Percentiles rank a stretch among this genome's conserved stretches.
These are phyloP conservation scores for Lithophane semibrunnea DNA, from an alignment of 2,888 invertebrate species.

Conservation along the genomic window DNA sequence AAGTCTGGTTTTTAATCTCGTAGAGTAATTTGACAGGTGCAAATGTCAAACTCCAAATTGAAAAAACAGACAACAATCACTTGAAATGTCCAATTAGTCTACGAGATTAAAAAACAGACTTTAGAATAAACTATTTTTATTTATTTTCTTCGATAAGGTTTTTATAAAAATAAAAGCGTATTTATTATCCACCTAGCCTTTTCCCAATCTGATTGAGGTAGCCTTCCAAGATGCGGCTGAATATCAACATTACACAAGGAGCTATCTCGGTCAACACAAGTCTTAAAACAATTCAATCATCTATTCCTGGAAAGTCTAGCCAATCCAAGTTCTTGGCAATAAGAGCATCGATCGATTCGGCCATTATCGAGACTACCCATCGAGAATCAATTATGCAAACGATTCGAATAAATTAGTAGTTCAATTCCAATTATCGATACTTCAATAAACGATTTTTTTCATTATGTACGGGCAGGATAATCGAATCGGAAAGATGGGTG, in stretches of 20 bases:
- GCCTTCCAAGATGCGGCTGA: not conserved
- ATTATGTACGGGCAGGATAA: slow-evolving; percentile 4
- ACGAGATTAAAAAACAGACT: too few species aligned
- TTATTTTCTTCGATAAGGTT: not conserved
- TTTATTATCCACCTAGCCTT: not conserved
- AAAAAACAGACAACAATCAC: too few species aligned
- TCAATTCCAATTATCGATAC: slow-evolving; percentile 39
- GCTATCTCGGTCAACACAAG: not conserved
- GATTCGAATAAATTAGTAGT: slow-evolving; percentile 36
- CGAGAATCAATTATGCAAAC: slow-evolving; percentile 49
- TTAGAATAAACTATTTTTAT: too few species aligned
- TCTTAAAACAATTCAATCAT: slow-evolving; percentile 2
- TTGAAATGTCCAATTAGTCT: too few species aligned
- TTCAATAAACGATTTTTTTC: slow-evolving; percentile 27
- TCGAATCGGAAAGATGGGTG: slow-evolving; percentile 12
- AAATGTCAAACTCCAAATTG: too few species aligned
- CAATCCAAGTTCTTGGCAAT: slow-evolving; percentile 11
- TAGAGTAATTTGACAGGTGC: too few species aligned
- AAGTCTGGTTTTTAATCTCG: too few species aligned
- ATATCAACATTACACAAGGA: slow-evolving; percentile 10
- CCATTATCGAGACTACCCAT: slow-evolving; percentile 37
- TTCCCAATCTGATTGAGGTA: not conserved
- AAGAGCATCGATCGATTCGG: slow-evolving; percentile 8
- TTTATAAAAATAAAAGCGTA: not conserved
- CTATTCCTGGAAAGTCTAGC: slow-evolving; percentile 2